Base-by-base conservation (phyloP, 1,140 invertebrate species). In the Adoxophyes honmai region DNA sequence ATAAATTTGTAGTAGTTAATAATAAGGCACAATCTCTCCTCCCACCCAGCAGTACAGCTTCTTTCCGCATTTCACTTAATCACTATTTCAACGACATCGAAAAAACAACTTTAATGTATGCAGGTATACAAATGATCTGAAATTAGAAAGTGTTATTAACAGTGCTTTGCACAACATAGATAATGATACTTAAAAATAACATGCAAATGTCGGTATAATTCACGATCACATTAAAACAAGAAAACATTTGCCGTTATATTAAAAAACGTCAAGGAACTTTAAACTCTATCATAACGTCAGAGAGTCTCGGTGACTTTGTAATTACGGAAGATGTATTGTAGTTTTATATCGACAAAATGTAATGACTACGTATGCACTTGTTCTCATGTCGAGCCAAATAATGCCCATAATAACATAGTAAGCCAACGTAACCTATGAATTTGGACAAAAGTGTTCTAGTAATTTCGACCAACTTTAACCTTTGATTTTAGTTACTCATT, bases 351-450 rank as follows among this genome's bases (percentile, higher is more conserved):
- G 42, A 48, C 42, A 5, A 48, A 48, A 48, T 55, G 52, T 65
- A 82, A 84, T 78, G 72, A 76, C 75, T 68, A 73, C 58, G 66
- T 68, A 68, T 73, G 62, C 70, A 81, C 75, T 81, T 80, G 75
- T 69, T 73, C 65, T 70, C 66, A 70, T 67, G 66, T 72, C 59
- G 57, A 63, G 57, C 52, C 68, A 75, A 81, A 80, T 81, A 73
- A 81, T 86, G 74, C 68, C 72, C 57, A 70, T 85, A 75, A 85
- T 80, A 73, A 65, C 66, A 61, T 44, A 68, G 60, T 51, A 21
- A 48, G 42, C 10, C 18, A 21, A 48, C 54, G 54, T 59, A 67
- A 65, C 55, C 58, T 68, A 70, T 36, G 51, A 66, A 68, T 66
- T 74, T 64, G 72, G 55, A 62, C 71, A 70, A 68, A 66, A 73